These are phyloP conservation scores for Tethya wilhelma DNA, from an alignment of 37 sponge, comb jelly and placozoan genomes.

Conservation along the genomic window DNA sequence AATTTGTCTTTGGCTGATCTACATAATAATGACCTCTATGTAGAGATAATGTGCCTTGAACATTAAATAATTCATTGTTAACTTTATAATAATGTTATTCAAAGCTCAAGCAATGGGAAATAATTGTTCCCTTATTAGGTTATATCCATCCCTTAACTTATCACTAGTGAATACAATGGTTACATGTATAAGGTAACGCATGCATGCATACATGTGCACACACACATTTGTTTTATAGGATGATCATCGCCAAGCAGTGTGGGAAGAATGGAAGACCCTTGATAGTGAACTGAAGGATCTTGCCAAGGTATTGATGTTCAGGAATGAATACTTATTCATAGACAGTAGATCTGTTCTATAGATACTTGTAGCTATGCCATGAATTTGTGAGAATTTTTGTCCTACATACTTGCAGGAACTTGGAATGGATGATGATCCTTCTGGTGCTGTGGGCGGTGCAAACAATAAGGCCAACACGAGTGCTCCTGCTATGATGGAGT, in stretches of 20 bases:
- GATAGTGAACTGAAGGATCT: slow-evolving; percentile 20
- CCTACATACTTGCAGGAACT: slow-evolving; percentile 8
- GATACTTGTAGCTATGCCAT: neutral
- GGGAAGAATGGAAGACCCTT: slow-evolving; percentile 25
- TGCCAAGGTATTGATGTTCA: slow-evolving; percentile 38
- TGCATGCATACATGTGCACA: neutral
- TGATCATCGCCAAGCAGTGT: neutral
- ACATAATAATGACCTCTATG: too few relatives aligned
- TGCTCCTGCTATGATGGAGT: neutral
- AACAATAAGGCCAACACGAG: neutral
- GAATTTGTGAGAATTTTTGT: neutral
- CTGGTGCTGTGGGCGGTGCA: neutral
- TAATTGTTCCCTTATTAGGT: too few relatives aligned
- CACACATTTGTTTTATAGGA: neutral
- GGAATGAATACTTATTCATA: neutral
- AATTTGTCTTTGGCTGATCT: too few relatives aligned
- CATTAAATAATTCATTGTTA: too few relatives aligned
- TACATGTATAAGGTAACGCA: too few relatives aligned
- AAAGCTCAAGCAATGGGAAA: neutral
- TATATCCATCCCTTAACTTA: too few relatives aligned
- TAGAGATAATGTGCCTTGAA: too few relatives aligned
- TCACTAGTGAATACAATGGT: too few relatives aligned
- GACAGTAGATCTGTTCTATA: neutral
- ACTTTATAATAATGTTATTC: too few relatives aligned
- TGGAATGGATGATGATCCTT: neutral